Evolutionary conservation across 2,888 invertebrate species (phyloP).

Genomic region (Reticulitermes lucifugus): DNA sequence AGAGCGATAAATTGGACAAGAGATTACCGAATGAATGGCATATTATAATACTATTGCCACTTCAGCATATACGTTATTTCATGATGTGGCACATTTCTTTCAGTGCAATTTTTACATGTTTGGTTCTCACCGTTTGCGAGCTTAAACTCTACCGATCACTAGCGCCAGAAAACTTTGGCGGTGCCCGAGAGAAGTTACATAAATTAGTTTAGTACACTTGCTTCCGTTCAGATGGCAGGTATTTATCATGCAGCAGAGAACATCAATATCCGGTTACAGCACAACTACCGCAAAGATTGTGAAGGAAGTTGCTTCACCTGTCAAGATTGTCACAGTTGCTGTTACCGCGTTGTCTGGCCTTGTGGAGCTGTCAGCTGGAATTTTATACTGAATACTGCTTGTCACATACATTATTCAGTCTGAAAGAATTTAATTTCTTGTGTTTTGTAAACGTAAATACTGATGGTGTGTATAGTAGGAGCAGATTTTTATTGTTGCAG

Average conservation of each 20-base stretch:
- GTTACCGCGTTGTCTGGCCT: slow-evolving; percentile 25
- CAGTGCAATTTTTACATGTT: too few relatives aligned
- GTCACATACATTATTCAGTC: not conserved
- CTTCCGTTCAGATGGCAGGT: not conserved
- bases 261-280: not conserved
- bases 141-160: too few relatives aligned
- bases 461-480: not conserved
- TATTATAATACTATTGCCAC: too few relatives aligned
- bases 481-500: not conserved
- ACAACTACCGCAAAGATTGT: slow-evolving; percentile 20
- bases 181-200: too few relatives aligned
- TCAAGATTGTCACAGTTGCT: slow-evolving; percentile 47
- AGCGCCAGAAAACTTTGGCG: too few relatives aligned
- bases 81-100: too few relatives aligned
- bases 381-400: not conserved
- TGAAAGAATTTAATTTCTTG: not conserved
- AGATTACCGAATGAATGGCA: too few relatives aligned
- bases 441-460: not conserved
- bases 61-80: too few relatives aligned
- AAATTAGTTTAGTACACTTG: too few relatives aligned
- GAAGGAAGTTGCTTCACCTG: slow-evolving; percentile 46
- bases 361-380: slow-evolving; percentile 39
- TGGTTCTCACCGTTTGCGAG: too few relatives aligned
- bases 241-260: not conserved
- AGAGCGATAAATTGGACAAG: too few relatives aligned